Conservation (phyloP, 1,140 invertebrate genomes). For the Eulimnadia texana region DNA sequence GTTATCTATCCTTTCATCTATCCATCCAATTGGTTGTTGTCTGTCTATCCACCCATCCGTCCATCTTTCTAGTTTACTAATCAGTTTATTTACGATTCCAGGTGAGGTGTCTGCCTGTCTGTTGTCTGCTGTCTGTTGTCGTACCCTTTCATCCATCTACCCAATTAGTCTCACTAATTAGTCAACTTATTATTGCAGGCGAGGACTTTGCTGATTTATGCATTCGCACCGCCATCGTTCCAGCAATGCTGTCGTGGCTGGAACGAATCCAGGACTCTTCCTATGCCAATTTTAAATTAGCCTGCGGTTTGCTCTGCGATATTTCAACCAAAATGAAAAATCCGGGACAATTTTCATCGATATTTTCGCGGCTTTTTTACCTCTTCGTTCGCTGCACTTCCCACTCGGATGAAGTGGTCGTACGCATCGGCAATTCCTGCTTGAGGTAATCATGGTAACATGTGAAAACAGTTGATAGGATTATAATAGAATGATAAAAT, state of each 20-base stretch:
- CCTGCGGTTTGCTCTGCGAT: constrained; percentile 2
- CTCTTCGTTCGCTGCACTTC: neutral
- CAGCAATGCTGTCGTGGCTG: neutral
- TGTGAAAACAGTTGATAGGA: neutral
- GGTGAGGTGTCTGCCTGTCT: neutral
- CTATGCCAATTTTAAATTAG: constrained; percentile 5
- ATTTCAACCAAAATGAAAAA: neutral
- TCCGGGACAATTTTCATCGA: neutral
- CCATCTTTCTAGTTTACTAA: neutral
- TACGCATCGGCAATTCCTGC: constrained; percentile 4
- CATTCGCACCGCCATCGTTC: neutral
- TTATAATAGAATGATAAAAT: neutral
- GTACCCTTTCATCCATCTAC: too few relatives aligned
- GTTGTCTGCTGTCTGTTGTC: too few relatives aligned
- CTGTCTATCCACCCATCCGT: neutral
- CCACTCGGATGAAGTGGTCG: neutral
- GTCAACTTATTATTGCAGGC: neutral
- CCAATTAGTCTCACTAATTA: too few relatives aligned
- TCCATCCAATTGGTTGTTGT: too few relatives aligned
- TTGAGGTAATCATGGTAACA: neutral
- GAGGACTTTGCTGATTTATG: constrained; percentile 2
- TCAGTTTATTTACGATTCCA: neutral
- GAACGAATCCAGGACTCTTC: neutral
- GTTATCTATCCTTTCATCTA: too few relatives aligned
- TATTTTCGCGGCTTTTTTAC: neutral